A percentile compares a stretch with the other conserved stretches of the same genome.
phyloP scores from a whole-genome alignment of 1,140 invertebrate genomes.

The Pseudomyrmex sp. region DNA sequence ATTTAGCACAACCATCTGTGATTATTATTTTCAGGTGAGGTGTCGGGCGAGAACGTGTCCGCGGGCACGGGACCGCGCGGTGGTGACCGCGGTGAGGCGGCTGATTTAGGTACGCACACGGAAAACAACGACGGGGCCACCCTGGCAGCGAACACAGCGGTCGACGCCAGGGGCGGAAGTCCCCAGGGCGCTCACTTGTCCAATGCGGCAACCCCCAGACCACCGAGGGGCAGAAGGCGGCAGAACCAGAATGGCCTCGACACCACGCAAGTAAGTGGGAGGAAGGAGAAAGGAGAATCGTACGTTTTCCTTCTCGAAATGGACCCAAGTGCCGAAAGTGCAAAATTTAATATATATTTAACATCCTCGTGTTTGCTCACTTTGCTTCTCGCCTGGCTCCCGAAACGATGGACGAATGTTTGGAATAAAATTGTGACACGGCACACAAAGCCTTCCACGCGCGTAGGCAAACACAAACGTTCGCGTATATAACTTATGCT shows the following conservation, averaged over 20 bases:
- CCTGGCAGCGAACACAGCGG: conserved; percentile 84
- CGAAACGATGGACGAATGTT: neutral
- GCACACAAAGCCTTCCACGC: neutral
- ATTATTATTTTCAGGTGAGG: conserved; percentile 79
- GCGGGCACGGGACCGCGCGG: conserved; percentile 79
- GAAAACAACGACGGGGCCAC: conserved; percentile 83
- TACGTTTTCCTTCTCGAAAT: no score
- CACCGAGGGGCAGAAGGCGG: conserved; percentile 80
- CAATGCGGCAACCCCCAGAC: conserved; percentile 81
- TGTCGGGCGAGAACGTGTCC: conserved; percentile 82
- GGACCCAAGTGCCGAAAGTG: neutral
- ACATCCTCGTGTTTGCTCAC: neutral
- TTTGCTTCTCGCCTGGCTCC: neutral
- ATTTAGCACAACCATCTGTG: neutral
- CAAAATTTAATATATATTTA: neutral
- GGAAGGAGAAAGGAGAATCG: no score
- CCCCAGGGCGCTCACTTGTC: conserved; percentile 83
- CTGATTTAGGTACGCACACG: conserved; percentile 82
- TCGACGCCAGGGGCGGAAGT: conserved; percentile 84
- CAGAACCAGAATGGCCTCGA: conserved; percentile 84
- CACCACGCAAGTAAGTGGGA: conserved; percentile 80
- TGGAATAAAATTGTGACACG: conserved; percentile 34
- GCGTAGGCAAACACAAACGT: conserved; percentile 20
- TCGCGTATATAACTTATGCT: neutral
- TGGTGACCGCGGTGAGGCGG: conserved; percentile 83